Conservation (phyloP, 2,888 invertebrate species). For the Lochmaea crataegi region DNA sequence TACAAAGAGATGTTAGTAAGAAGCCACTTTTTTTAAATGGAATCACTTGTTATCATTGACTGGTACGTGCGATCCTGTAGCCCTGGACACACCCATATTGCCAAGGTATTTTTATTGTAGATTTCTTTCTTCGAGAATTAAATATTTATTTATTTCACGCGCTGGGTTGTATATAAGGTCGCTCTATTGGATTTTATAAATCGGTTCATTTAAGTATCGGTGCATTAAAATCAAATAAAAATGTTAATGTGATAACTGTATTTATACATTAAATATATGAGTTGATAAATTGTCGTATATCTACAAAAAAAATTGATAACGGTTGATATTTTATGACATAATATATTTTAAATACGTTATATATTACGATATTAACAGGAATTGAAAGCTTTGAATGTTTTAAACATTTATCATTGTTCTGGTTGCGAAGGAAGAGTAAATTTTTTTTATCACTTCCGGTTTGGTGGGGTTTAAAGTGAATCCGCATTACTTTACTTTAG, state of each 20-base stretch:
- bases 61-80: neutral
- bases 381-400: no score
- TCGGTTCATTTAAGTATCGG: neutral
- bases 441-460: no score
- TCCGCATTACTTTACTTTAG: no score
- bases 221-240: neutral
- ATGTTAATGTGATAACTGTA: conserved; percentile 7
- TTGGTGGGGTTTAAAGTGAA: no score
- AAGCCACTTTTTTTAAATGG: conserved; percentile 13
- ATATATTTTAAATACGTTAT: no score
- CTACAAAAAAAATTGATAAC: neutral
- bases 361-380: no score
- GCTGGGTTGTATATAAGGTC: conserved; percentile 5
- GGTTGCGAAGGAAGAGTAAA: no score
- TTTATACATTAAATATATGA: neutral
- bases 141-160: conserved; percentile 5
- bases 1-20: conserved; percentile 6
- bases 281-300: neutral
- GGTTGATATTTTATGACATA: no score
- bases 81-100: conserved; percentile 16
- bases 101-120: conserved; percentile 3
- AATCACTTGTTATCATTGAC: conserved; percentile 18
- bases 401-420: no score
- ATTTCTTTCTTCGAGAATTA: neutral
- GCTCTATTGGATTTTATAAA: neutral